phyloP scores from a whole-genome alignment of 2,113 vertebrate species.

The Tragelaphus imberbis region DNA sequence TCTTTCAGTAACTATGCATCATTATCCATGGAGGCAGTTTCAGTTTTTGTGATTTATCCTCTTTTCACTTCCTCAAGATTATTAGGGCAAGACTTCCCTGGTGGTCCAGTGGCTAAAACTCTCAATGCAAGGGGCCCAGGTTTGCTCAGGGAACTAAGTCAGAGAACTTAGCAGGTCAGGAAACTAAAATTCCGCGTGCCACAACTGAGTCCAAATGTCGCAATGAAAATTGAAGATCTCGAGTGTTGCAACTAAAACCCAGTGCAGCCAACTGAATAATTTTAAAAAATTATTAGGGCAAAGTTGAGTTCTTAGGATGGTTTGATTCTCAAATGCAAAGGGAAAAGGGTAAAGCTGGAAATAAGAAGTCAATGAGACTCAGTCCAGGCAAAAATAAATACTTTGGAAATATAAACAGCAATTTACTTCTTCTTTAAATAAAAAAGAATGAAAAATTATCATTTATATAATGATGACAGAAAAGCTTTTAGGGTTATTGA shows the following conservation, averaged over 20 bases:
- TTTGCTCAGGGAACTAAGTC: neutral
- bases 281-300: neutral
- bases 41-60: neutral
- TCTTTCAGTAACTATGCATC: neutral
- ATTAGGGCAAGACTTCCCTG: neutral
- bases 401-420: neutral
- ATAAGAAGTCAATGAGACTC: neutral
- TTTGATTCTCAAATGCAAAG: neutral
- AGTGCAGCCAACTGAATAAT: neutral
- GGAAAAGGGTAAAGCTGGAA: neutral
- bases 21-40: neutral
- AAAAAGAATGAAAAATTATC: neutral
- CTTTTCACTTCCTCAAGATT: neutral
- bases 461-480: neutral
- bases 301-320: neutral
- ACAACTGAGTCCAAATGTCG: neutral
- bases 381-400: neutral
- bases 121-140: neutral
- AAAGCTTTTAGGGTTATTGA: neutral
- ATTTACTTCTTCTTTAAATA: neutral
- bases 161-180: neutral
- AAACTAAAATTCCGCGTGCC: neutral
- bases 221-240: neutral
- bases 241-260: neutral
- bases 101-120: neutral